A percentile compares a stretch with the other conserved stretches of the same genome.
Evolutionary conservation across 2,797 vertebrate species (phyloP).

Genomic region (Eurystomus glaucurus): DNA sequence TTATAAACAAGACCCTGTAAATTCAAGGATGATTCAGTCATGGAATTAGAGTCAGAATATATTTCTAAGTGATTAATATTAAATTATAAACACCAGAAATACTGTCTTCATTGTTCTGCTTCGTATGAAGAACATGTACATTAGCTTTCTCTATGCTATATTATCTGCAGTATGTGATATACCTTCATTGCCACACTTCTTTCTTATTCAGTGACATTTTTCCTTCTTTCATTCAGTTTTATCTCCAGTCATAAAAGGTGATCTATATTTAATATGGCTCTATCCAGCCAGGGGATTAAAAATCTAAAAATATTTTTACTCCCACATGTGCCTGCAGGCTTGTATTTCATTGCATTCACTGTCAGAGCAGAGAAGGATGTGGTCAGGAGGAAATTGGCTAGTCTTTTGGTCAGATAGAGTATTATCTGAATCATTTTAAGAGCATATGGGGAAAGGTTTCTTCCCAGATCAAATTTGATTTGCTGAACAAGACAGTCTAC

Average conservation of each 20-base stretch:
- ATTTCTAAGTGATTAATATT: background rate
- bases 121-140: background rate
- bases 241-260: conserved; percentile 61
- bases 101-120: background rate
- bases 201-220: conserved; percentile 39
- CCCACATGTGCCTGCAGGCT: conserved; percentile 23
- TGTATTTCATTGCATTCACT: background rate
- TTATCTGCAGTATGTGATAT: background rate
- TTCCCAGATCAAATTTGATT: conserved; percentile 2
- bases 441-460: background rate
- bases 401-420: conserved; percentile 32
- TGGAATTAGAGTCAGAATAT: background rate
- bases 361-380: conserved; percentile 36
- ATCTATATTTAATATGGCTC: conserved; percentile 75
- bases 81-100: background rate
- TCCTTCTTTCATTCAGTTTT: conserved; percentile 52
- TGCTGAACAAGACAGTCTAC: conserved; percentile 12
- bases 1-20: background rate
- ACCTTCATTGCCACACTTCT: background rate
- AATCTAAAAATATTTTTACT: conserved; percentile 76
- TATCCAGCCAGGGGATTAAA: conserved; percentile 68
- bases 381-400: conserved; percentile 48
- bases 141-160: background rate
- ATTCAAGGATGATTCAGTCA: background rate
- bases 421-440: conserved; percentile 45